A percentile compares a stretch with the other conserved stretches of the same genome.
Conservation (phyloP, 2,888 invertebrate genomes). For the Catocala sponsa region DNA sequence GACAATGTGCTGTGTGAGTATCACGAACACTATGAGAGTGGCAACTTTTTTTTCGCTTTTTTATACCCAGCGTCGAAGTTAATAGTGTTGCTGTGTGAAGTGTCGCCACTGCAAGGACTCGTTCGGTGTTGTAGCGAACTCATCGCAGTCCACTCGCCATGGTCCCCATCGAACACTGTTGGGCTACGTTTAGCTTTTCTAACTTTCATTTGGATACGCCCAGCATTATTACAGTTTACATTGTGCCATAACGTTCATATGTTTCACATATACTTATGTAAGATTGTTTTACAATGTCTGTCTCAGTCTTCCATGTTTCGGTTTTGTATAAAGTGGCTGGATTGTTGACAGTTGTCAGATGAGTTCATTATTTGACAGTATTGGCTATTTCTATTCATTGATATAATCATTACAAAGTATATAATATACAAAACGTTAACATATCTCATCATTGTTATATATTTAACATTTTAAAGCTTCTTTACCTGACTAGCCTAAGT, state of each 20-base stretch:
- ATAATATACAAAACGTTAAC: slow-evolving; percentile 69
- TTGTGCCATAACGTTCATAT: slow-evolving; percentile 48
- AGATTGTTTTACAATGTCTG: slow-evolving; percentile 41
- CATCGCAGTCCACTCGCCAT: slow-evolving; percentile 47
- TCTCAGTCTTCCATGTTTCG: slow-evolving; percentile 63
- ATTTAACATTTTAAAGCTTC: slow-evolving; percentile 60
- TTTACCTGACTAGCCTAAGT: slow-evolving; percentile 47
- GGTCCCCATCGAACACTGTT: slow-evolving; percentile 44
- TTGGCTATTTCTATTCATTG: slow-evolving; percentile 59
- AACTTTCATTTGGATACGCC: slow-evolving; percentile 22
- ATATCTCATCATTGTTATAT: slow-evolving; percentile 71
- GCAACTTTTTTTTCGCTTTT: slow-evolving; percentile 43
- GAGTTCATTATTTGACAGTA: slow-evolving; percentile 35
- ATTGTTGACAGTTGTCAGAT: slow-evolving; percentile 46
- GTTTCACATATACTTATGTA: slow-evolving; percentile 36
- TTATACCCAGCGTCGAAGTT: slow-evolving; percentile 47
- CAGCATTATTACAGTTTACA: slow-evolving; percentile 39
- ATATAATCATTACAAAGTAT: slow-evolving; percentile 53
- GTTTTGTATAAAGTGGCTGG: slow-evolving; percentile 42
- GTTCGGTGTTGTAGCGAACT: slow-evolving; percentile 55
- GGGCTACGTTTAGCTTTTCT: slow-evolving; percentile 38
- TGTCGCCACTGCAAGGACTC: slow-evolving; percentile 53
- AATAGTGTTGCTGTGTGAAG: slow-evolving; percentile 48
- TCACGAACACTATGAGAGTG: slow-evolving; percentile 29
- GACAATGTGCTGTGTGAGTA: slow-evolving; percentile 36